phyloP scores from a whole-genome alignment of 92 coral and sea anemone genomes.

The Metridium senile region DNA sequence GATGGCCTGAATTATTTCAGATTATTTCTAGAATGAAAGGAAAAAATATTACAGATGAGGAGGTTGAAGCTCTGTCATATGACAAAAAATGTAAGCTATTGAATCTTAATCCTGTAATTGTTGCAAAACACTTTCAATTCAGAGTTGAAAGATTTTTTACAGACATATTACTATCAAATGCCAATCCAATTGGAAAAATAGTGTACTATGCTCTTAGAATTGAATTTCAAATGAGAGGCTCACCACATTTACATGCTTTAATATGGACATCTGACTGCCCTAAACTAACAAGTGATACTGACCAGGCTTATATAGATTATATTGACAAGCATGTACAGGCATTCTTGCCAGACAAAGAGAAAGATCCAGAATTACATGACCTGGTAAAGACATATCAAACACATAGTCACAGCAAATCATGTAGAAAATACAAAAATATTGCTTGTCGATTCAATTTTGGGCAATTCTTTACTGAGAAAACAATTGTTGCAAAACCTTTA shows the following conservation, averaged over 20 bases:
- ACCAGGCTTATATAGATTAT: conserved; percentile 14
- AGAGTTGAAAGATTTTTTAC: too few species aligned
- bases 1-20: too few species aligned
- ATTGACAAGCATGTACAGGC: conserved; percentile 32
- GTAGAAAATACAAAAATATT: conserved; percentile 29
- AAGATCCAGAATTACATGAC: conserved; percentile 23
- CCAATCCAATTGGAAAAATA: conserved; percentile 26
- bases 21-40: conserved; percentile 17
- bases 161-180: conserved; percentile 17
- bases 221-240: conserved; percentile 29
- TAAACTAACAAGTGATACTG: not conserved
- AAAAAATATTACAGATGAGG: conserved; percentile 19
- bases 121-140: conserved; percentile 43
- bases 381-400: conserved; percentile 37
- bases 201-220: conserved; percentile 36
- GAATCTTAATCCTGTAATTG: conserved; percentile 38
- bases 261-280: conserved; percentile 39
- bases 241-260: conserved; percentile 23
- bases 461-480: conserved; percentile 25
- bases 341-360: conserved; percentile 23
- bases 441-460: conserved; percentile 34
- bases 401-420: conserved; percentile 31
- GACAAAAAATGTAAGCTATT: conserved; percentile 25
- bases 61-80: conserved; percentile 36
- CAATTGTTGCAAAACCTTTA: conserved; percentile 29